Evolutionary conservation across 2,113 vertebrate genomes (phyloP), one percentile per base, ranked within the genome.

Genomic region (Brachyhypopomus gauderio): DNA sequence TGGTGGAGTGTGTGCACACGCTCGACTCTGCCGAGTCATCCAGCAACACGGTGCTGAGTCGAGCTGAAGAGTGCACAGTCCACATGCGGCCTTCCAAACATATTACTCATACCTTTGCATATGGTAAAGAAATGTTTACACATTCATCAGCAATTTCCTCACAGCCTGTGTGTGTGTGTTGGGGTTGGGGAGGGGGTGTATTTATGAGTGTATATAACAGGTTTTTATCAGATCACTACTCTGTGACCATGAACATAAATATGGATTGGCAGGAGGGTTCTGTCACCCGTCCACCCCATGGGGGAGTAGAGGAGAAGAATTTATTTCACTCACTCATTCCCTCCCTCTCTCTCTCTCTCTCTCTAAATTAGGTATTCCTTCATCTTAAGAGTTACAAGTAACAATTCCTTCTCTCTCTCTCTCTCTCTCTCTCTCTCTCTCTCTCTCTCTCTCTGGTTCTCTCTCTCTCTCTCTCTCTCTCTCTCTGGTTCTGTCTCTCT

Each of bases 91-190:
- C 52, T 83, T 78, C 64, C 25, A 45, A 74, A 70, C 8, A 52
- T 80, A 85, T 85, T 87, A 85, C 79, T 85, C 79, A 84, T 73
- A 59, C 77, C 74, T 78, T 62, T 72, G 62, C 73, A 72, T 81
- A 59, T 64, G 30, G 55, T 74, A 63, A 67, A 19, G 20, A 66
- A 63, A 72, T 56, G 52, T 79, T 77, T 75, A 77, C 77, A 79
- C 52, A 41, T 56, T 69, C 9, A 76, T 82, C 84, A 86, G 86
- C 83, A 69, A 52, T 80, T 79, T 78, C 74, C 48, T 8, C 16
- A n/a, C 17, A 4, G 58, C 55, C 60, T 45, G 74, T 16, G 75
- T 23, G 80, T 30, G 45, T 38, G 48, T n/a, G 66, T 5, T 30
- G n/a, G 9, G 48, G n/a, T 22, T 14, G 5, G 14, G 27, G 12